phyloP scores from a whole-genome alignment of 2,797 vertebrate species.

The Urocyon cinereoargenteus region DNA sequence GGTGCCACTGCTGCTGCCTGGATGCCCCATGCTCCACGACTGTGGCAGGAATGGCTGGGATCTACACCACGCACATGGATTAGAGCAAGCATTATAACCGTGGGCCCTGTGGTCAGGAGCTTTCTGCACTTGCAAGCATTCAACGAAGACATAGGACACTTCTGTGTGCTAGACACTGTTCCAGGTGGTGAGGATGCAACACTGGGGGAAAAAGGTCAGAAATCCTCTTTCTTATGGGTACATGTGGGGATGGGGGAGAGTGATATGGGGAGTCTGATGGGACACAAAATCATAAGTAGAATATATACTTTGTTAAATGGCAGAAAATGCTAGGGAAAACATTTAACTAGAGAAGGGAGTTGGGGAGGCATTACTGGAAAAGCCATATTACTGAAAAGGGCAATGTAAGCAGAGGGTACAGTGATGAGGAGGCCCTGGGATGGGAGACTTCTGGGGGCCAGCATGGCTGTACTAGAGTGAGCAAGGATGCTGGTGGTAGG shows the following conservation, averaged over 20 bases:
- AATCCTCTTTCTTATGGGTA: background rate
- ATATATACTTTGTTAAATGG: background rate
- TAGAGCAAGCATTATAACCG: accelerated
- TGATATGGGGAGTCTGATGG: background rate
- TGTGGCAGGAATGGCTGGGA: background rate
- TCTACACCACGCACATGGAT: accelerated
- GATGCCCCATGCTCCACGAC: background rate
- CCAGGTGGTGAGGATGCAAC: background rate
- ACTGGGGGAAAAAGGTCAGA: background rate
- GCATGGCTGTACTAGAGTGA: background rate
- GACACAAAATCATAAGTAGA: background rate
- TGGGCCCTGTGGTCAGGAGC: background rate
- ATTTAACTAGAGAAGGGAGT: background rate
- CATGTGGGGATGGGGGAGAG: background rate
- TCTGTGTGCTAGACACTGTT: background rate
- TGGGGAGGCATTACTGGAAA: background rate
- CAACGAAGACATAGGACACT: accelerated
- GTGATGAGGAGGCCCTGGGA: background rate
- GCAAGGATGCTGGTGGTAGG: accelerated
- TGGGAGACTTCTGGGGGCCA: background rate
- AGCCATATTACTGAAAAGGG: background rate
- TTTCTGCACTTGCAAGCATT: accelerated
- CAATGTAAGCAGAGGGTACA: background rate
- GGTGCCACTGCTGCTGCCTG: background rate
- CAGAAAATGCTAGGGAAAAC: background rate